A percentile compares a stretch with the other conserved stretches of the same genome.
phyloP scores from a whole-genome alignment of 2,113 vertebrate genomes.

The Spilogale gracilis region DNA sequence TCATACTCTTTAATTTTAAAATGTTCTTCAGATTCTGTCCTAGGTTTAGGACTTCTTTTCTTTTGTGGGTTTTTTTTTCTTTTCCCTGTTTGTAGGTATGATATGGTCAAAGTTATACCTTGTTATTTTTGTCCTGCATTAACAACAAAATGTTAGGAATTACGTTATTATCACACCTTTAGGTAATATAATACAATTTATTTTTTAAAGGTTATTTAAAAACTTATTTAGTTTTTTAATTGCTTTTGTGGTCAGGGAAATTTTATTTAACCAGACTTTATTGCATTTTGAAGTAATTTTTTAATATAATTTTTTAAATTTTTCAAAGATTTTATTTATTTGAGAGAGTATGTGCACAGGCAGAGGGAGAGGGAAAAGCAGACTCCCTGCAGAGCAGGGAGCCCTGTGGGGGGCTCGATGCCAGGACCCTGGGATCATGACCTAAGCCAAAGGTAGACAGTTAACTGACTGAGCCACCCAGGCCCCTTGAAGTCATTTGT shows the following conservation, averaged over 20 bases:
- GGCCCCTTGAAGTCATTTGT: neutral
- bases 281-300: conserved; percentile 14
- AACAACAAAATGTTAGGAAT: neutral
- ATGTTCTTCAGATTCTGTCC: neutral
- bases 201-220: neutral
- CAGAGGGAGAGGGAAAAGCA: no score
- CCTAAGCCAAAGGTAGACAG: no score
- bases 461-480: no score
- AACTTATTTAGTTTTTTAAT: conserved; percentile 45
- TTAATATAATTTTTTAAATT: no score
- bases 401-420: no score
- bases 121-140: neutral
- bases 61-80: neutral
- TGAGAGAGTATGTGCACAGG: no score
- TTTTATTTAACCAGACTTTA: conserved; percentile 59
- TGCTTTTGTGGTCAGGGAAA: neutral
- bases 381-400: no score
- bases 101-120: neutral
- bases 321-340: no score
- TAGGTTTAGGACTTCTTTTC: conserved; percentile 43
- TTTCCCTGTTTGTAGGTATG: neutral
- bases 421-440: no score
- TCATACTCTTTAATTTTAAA: conserved; percentile 44
- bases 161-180: neutral
- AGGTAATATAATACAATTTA: neutral